phyloP scores from a whole-genome alignment of 1,140 invertebrate genomes.

The Calycopis cecrops region DNA sequence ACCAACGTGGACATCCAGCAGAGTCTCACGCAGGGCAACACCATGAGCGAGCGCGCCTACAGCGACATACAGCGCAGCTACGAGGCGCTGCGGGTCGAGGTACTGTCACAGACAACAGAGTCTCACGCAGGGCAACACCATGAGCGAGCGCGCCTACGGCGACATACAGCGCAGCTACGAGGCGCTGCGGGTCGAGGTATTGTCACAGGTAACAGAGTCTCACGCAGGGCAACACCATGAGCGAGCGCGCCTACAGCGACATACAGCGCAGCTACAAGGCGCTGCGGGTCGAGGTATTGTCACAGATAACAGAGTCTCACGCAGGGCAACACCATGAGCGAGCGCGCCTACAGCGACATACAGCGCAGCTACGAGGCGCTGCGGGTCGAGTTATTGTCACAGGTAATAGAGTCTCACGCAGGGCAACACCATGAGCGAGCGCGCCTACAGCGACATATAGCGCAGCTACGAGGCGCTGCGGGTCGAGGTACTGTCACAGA shows the following conservation, averaged over 20 bases:
- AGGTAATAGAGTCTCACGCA: too few species aligned
- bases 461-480: too few species aligned
- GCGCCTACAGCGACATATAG: too few species aligned
- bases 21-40: constrained; percentile 73
- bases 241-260: constrained; percentile 74
- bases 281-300: constrained; percentile 71
- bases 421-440: too few species aligned
- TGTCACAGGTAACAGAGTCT: constrained; percentile 64
- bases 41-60: constrained; percentile 74
- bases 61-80: constrained; percentile 76
- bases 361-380: constrained; percentile 77
- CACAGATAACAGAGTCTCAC: constrained; percentile 71
- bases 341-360: constrained; percentile 74
- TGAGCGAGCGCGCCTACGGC: constrained; percentile 73
- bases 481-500: too few species aligned
- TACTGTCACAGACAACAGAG: constrained; percentile 63
- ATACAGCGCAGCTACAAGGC: constrained; percentile 77
- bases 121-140: constrained; percentile 72
- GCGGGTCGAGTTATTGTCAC: constrained; percentile 66
- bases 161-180: constrained; percentile 77
- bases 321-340: constrained; percentile 73
- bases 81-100: constrained; percentile 74
- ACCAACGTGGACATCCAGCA: constrained; percentile 73
- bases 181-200: constrained; percentile 74
- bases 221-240: constrained; percentile 72